These are phyloP conservation scores for Salvator merianae DNA, from an alignment of 2,113 vertebrate genomes.

Conservation along the genomic window DNA sequence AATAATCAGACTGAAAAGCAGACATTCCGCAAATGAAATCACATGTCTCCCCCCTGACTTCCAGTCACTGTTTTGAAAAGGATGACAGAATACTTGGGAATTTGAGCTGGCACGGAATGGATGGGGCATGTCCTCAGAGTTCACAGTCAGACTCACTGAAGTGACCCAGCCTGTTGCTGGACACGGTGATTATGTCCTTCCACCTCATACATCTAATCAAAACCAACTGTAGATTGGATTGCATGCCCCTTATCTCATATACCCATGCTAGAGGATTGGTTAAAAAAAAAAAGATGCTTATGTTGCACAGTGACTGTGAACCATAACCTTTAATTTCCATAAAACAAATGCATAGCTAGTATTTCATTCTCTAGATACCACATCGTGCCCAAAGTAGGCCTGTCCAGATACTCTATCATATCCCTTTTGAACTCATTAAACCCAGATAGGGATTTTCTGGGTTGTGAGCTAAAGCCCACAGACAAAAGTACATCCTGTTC, in stretches of 20 bases:
- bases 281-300: neutral
- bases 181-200: neutral
- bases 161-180: neutral
- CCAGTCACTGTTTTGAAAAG: slow-evolving; percentile 3
- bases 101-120: neutral
- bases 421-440: neutral
- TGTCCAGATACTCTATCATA: neutral
- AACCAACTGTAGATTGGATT: neutral
- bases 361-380: neutral
- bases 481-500: neutral
- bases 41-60: neutral
- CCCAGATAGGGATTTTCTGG: neutral
- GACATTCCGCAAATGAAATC: slow-evolving; percentile 1
- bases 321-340: neutral
- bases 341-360: neutral
- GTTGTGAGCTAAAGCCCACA: neutral
- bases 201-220: neutral
- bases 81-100: slow-evolving; percentile 24
- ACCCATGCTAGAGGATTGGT: too few species aligned
- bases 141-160: neutral
- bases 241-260: neutral
- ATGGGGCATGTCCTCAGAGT: slow-evolving; percentile 12
- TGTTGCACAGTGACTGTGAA: neutral
- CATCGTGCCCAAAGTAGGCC: neutral
- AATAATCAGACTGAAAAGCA: slow-evolving; percentile 4